Evolutionary conservation across 2,113 vertebrate genomes (phyloP).

Genomic region (Scomber japonicus): DNA sequence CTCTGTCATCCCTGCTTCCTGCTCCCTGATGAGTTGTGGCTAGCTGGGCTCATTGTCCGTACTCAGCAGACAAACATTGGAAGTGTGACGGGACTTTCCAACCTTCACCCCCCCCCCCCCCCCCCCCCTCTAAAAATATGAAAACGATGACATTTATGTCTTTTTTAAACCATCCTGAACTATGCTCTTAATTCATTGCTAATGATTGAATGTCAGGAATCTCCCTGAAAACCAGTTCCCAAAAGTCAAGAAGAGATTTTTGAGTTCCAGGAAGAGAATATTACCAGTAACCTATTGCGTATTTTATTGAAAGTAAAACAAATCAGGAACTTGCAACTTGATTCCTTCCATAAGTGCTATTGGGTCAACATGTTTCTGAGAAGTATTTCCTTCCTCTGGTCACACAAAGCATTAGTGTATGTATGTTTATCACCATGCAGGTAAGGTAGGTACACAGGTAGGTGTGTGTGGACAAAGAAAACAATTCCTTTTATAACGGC

Average conservation of each 20-base stretch:
- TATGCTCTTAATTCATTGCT: background rate
- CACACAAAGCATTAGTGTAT: too few relatives aligned
- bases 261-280: background rate
- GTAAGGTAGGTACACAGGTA: too few relatives aligned
- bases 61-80: slow-evolving; percentile 64
- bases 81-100: slow-evolving; percentile 77
- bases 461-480: too few relatives aligned
- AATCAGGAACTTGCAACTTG: too few relatives aligned
- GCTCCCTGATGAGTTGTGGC: slow-evolving; percentile 68
- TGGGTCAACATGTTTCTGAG: too few relatives aligned
- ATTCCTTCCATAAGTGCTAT: too few relatives aligned
- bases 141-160: background rate
- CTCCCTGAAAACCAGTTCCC: background rate
- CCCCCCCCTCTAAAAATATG: background rate
- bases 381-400: too few relatives aligned
- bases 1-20: slow-evolving; percentile 73
- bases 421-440: too few relatives aligned
- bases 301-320: background rate
- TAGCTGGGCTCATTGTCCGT: slow-evolving; percentile 53
- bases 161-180: background rate
- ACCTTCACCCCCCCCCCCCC: background rate
- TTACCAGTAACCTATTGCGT: background rate
- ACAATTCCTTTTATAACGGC: too few relatives aligned
- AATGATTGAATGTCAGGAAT: background rate
- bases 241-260: background rate